Conservation (phyloP, 2,888 invertebrate species). For the Hypselothyrea guttata region DNA sequence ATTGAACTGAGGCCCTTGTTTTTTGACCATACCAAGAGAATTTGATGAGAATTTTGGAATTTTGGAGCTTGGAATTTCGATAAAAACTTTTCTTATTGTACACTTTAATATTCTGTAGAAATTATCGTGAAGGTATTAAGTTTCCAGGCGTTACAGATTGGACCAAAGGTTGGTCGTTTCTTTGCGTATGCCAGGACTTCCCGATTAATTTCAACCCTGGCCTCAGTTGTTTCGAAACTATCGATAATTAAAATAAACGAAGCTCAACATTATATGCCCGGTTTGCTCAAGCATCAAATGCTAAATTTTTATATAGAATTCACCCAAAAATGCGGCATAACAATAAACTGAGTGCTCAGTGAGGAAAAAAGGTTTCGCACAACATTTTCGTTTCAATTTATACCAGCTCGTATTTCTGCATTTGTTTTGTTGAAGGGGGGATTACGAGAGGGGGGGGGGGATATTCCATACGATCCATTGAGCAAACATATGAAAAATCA, state of each 20-base stretch:
- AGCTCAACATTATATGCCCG: conserved; percentile 10
- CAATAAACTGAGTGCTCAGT: conserved; percentile 16
- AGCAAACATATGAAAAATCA: conserved; percentile 76
- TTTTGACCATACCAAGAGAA: too few species aligned
- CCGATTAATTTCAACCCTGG: too few species aligned
- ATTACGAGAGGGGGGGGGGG: not conserved
- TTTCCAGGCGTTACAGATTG: too few species aligned
- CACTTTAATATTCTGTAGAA: too few species aligned
- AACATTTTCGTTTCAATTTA: conserved; percentile 29
- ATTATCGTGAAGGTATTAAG: too few species aligned
- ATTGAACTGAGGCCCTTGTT: too few species aligned
- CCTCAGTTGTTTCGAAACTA: conserved; percentile 21
- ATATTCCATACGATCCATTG: conserved; percentile 59
- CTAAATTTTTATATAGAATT: not conserved
- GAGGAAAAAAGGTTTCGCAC: conserved; percentile 10
- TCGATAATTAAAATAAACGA: conserved; percentile 38
- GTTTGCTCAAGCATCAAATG: conserved; percentile 9
- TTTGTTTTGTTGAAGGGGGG: not conserved
- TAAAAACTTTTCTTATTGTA: too few species aligned
- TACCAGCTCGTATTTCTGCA: conserved; percentile 31
- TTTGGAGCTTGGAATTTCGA: too few species aligned
- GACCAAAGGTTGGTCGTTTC: too few species aligned
- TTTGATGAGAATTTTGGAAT: too few species aligned
- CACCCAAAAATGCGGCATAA: conserved; percentile 9
- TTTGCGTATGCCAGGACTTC: too few species aligned